Percentiles rank a stretch among this genome's conserved stretches.
Evolutionary conservation across 2,113 vertebrate species (phyloP).

Genomic region (Laterallus jamaicensis): DNA sequence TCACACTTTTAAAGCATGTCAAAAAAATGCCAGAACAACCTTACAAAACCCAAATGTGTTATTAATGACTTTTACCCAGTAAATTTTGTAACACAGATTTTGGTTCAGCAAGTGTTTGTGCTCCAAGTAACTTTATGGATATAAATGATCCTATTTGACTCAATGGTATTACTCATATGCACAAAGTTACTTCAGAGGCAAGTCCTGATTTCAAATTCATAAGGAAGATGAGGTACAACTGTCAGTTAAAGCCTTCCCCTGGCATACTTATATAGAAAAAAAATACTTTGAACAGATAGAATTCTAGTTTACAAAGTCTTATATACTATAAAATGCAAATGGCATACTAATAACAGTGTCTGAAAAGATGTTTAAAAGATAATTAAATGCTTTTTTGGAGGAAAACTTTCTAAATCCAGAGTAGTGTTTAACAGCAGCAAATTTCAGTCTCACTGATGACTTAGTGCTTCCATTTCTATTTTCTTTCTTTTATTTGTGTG

Average conservation of each 20-base stretch:
- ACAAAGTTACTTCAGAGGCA: background rate
- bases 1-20: background rate
- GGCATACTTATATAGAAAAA: background rate
- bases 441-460: background rate
- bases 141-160: background rate
- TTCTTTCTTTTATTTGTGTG: background rate
- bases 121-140: background rate
- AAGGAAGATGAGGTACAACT: background rate
- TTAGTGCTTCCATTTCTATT: background rate
- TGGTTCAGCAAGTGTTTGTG: background rate
- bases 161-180: background rate
- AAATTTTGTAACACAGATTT: background rate
- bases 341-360: background rate
- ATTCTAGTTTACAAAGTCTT: background rate
- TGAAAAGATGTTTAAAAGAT: background rate
- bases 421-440: background rate
- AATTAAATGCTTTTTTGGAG: background rate
- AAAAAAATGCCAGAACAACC: background rate
- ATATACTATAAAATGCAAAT: background rate
- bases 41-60: background rate
- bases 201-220: background rate
- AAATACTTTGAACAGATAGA: background rate
- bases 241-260: background rate
- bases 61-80: background rate
- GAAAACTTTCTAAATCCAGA: background rate